Evolutionary conservation across 1,140 invertebrate species (phyloP).

Genomic region (Chironomus striatipennis): DNA sequence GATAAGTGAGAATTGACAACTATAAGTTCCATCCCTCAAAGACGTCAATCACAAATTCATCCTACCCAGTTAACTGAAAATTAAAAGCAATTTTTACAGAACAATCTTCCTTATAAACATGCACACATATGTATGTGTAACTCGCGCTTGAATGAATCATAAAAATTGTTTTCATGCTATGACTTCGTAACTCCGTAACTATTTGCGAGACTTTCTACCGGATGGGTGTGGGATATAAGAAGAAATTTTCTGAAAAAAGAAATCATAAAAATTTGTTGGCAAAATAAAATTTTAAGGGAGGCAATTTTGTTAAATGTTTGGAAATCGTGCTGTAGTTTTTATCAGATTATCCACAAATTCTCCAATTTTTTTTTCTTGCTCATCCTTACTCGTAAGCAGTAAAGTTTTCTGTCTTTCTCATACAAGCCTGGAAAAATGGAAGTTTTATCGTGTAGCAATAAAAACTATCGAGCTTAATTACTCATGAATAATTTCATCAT

Average conservation of each 20-base stretch:
- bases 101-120: too few species aligned
- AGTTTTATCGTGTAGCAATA: conserved; percentile 13
- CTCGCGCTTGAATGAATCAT: not conserved
- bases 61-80: too few species aligned
- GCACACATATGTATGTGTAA: not conserved
- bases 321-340: not conserved
- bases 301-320: conserved; percentile 14
- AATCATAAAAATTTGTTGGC: conserved; percentile 8
- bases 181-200: too few species aligned
- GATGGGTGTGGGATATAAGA: not conserved
- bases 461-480: conserved; percentile 9
- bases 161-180: not conserved
- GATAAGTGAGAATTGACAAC: too few species aligned
- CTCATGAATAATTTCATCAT: conserved; percentile 14
- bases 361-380: not conserved
- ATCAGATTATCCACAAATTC: not conserved
- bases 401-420: not conserved
- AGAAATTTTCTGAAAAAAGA: not conserved
- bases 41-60: too few species aligned
- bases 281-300: conserved; percentile 3
- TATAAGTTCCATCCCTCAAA: too few species aligned
- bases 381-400: not conserved
- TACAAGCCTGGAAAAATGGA: not conserved
- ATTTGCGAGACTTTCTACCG: too few species aligned
- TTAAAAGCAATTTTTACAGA: too few species aligned